A percentile compares a stretch with the other conserved stretches of the same genome.
phyloP scores from a whole-genome alignment of 2,113 vertebrate genomes.

The Monarcha castaneiventris region DNA sequence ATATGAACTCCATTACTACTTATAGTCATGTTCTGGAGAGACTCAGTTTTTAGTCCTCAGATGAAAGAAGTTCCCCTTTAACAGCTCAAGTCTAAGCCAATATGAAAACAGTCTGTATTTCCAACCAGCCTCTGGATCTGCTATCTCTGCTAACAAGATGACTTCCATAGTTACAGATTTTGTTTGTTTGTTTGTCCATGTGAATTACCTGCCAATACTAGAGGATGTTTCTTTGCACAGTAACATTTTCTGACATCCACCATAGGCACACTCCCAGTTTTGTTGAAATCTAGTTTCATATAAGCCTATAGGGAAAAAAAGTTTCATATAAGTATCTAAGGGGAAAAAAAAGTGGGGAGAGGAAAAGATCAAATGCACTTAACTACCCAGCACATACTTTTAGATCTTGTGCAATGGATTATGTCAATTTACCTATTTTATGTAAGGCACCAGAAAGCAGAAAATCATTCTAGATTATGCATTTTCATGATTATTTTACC shows the following conservation, averaged over 20 bases:
- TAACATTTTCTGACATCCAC: constrained; percentile 80
- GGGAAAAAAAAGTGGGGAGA: not conserved
- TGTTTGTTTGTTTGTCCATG: not conserved
- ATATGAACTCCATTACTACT: not conserved
- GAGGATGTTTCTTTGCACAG: constrained; percentile 75
- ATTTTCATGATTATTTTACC: not conserved
- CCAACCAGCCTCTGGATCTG: not conserved
- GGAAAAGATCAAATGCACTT: not conserved
- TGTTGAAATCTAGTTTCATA: constrained; percentile 83
- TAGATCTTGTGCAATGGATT: not conserved
- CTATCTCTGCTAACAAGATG: not conserved
- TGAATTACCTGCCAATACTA: constrained; percentile 74
- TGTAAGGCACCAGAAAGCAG: not conserved
- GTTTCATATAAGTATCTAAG: constrained; percentile 68
- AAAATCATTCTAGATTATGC: not conserved
- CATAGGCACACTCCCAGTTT: constrained; percentile 73
- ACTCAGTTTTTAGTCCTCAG: not conserved
- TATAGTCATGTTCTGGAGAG: not conserved
- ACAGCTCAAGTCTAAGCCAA: not conserved
- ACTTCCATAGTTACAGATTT: not conserved
- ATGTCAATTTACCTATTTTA: not conserved
- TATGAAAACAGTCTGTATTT: not conserved
- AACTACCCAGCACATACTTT: not conserved
- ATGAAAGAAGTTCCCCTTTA: not conserved
- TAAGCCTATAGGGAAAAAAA: constrained; percentile 71